Base-by-base conservation (phyloP, 2,888 invertebrate genomes). In the Hipparchia semele region DNA sequence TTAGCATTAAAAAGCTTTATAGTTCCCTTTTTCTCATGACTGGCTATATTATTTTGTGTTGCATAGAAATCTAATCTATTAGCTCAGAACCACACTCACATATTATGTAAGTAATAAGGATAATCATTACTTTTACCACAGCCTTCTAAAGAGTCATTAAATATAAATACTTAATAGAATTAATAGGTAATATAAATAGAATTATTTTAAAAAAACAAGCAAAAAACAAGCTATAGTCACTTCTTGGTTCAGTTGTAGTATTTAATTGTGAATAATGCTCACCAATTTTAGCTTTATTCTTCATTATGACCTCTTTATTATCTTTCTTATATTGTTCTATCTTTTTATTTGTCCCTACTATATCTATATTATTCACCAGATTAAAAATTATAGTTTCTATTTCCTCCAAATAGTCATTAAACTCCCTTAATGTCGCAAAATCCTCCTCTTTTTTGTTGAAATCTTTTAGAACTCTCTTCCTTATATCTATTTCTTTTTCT, bases 401-500 rank as follows among this genome's bases (percentile, higher is more conserved):
- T 91, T 98, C 97, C 91, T 99, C 99, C 80, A 99, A 94, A 88
- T 99, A 99, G 89, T 99, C 98, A 90, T 99, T 99, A 88, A 97
- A 99, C 74, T 98, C 99, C 58, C 95, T 92, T 72, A 98, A 87
- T 0, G 96, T 94, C 0, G 92, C 86, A 87, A 99, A 99, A 88
- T 99, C 99, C 79, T 98, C 98, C 86, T 99, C 98, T 84, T 97
- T 98, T 84, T 99, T 98, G 85, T 99, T 99, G 84, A 97, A 99
- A 88, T 99, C 98, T 79, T 96, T 95, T 10, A 99, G 91, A 39
- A 99, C 96, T 79, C 97, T 95, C 85, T 97, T 97, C 51, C 99
- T 94, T 76, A 99, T 98, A 84, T 99, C 99, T 8, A 99, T 97
- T 94, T 99, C 99, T 87, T 99, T 99, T 89, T 99, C 99, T 0